These are phyloP conservation scores for Nymphalis c-album DNA, from an alignment of 2,888 invertebrate genomes.

Conservation along the genomic window DNA sequence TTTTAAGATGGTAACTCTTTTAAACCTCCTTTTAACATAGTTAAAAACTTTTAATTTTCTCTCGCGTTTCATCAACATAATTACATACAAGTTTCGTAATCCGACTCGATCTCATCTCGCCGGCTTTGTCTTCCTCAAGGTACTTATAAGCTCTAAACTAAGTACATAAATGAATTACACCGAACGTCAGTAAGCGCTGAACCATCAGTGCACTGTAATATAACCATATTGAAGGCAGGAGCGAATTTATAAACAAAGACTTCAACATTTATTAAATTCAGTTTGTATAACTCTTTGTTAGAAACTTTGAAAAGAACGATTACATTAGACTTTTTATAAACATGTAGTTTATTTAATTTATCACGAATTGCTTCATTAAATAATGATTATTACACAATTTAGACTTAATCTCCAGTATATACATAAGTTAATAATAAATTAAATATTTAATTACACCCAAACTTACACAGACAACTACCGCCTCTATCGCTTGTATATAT, in stretches of 20 bases:
- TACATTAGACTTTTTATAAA: too few species aligned
- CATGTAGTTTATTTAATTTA: too few species aligned
- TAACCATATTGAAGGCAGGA: background rate
- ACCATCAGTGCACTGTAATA: background rate
- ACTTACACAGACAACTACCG: too few species aligned
- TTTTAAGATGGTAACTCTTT: background rate
- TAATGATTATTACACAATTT: too few species aligned
- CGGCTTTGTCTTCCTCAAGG: slow-evolving; percentile 33
- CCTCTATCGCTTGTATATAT: too few species aligned
- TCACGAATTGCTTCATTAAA: too few species aligned
- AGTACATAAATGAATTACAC: slow-evolving; percentile 38
- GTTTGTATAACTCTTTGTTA: too few species aligned
- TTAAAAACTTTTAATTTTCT: slow-evolving; percentile 2
- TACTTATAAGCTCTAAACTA: slow-evolving; percentile 34
- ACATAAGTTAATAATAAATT: too few species aligned
- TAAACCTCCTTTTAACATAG: background rate
- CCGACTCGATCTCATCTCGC: slow-evolving; percentile 27
- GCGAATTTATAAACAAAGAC: background rate
- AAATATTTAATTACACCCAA: too few species aligned
- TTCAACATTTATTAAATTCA: too few species aligned
- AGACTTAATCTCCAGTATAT: too few species aligned
- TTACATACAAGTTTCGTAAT: slow-evolving; percentile 27
- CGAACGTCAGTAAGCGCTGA: slow-evolving; percentile 14
- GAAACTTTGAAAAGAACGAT: too few species aligned
- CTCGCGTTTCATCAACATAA: slow-evolving; percentile 12